A percentile compares a stretch with the other conserved stretches of the same genome.
phyloP scores from a whole-genome alignment of 2,888 invertebrate species.

The Thalpophila matura region DNA sequence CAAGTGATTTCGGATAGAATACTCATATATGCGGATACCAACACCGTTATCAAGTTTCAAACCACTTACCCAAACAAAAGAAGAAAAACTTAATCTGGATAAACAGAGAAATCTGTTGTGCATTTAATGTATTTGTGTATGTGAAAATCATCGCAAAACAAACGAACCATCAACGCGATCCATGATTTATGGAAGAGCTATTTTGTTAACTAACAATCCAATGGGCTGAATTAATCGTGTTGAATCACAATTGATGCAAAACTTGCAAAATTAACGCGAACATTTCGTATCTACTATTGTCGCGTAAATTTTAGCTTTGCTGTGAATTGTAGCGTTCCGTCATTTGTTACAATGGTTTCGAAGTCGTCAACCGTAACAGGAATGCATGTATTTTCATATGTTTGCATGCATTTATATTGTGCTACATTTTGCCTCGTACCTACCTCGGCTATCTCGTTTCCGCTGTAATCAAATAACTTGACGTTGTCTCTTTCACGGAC shows the following conservation, averaged over 20 bases:
- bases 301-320: conserved; percentile 3
- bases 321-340: conserved; percentile 4
- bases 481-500: background rate
- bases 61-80: too few species aligned
- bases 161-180: background rate
- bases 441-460: background rate
- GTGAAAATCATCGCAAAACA: background rate
- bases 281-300: conserved; percentile 16
- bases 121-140: background rate
- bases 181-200: conserved; percentile 27
- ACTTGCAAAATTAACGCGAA: conserved; percentile 17
- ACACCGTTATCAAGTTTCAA: too few species aligned
- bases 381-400: background rate
- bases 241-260: conserved; percentile 28
- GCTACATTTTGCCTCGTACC: background rate
- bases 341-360: conserved; percentile 10
- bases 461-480: background rate
- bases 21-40: too few species aligned
- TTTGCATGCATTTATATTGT: background rate
- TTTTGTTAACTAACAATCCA: conserved; percentile 33
- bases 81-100: background rate
- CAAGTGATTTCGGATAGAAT: too few species aligned
- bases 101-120: conserved; percentile 4
- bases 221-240: conserved; percentile 47
- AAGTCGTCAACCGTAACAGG: conserved; percentile 8